Base-by-base conservation (phyloP, 2,113 vertebrate genomes). In the Thomomys bottae region DNA sequence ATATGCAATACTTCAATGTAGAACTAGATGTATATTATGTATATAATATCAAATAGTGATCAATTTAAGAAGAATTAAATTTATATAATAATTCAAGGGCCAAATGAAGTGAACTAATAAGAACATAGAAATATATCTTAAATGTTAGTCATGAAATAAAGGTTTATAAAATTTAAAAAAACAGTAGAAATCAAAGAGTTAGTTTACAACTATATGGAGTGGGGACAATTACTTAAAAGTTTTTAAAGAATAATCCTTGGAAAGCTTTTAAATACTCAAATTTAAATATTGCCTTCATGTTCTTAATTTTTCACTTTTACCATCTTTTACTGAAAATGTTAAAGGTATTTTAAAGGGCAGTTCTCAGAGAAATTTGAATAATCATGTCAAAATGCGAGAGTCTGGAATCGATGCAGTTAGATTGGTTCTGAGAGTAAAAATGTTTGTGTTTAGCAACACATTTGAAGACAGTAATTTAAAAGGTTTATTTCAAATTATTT, bases 261-360 rank as follows among this genome's bases (percentile, higher is more conserved):
- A 92, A 92, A 86, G 2, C 34, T 71, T 94, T 93, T 73, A 71
- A 66, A 71, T 88, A 92, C 32, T 67, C 10, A 67, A 90, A 85
- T 79, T 73, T 72, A 80, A 71, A 71, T 6, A 75, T 17, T 54
- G 14, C 49, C 6, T 24, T 78, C 10, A 91, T 0, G 68, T 10
- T 1, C 87, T 42, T 18, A 79, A 59, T 23, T 34, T 71, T 87
- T 82, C 36, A 91, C 15, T 76, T n/a, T n/a, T n/a, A n/a, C 71
- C 34, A 42, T 2, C n/a, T 70, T 86, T 84, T 87, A 75, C 59
- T 83, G 36, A 42, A 71, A 88, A 82, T 9, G 77, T 34, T 85
- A 28, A 93, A 93, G 45, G 32, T 32, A 32, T 36, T 64, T 30
- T 92, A 86, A 92, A 70, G 2, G 5, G 63, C 67, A 57, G 67